phyloP scores from a whole-genome alignment of 2,888 invertebrate species.

The Philopedon plagiatum region DNA sequence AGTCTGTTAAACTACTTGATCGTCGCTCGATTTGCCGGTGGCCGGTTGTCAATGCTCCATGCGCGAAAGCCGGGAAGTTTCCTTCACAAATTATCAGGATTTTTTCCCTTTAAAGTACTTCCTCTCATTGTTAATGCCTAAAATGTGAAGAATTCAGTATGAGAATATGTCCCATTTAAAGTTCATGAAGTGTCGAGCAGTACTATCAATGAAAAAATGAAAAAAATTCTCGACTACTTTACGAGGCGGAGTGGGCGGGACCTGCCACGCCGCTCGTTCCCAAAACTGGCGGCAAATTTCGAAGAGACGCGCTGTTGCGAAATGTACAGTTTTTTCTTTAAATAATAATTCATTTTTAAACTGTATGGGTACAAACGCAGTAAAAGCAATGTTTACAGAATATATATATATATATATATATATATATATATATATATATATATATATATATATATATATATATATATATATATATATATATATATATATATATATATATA shows the following conservation, averaged over 20 bases:
- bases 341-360: neutral
- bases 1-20: slow-evolving; percentile 10
- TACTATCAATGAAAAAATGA: slow-evolving; percentile 44
- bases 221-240: slow-evolving; percentile 34
- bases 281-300: slow-evolving; percentile 36
- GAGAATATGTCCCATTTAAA: neutral
- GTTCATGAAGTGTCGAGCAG: slow-evolving; percentile 34
- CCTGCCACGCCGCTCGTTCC: slow-evolving; percentile 40
- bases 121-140: neutral
- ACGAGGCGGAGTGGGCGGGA: slow-evolving; percentile 48
- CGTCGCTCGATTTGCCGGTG: slow-evolving; percentile 34
- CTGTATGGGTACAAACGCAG: neutral
- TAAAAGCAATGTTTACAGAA: neutral
- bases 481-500: no score
- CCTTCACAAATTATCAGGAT: neutral
- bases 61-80: slow-evolving; percentile 20
- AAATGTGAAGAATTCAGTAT: neutral
- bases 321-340: neutral
- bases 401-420: no score
- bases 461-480: no score
- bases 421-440: no score
- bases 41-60: slow-evolving; percentile 34
- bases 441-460: no score
- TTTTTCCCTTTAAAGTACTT: slow-evolving; percentile 10
- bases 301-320: slow-evolving; percentile 27